A percentile compares a stretch with the other conserved stretches of the same genome.
phyloP scores from a whole-genome alignment of 2,888 invertebrate genomes.

The Tinea trinotella region DNA sequence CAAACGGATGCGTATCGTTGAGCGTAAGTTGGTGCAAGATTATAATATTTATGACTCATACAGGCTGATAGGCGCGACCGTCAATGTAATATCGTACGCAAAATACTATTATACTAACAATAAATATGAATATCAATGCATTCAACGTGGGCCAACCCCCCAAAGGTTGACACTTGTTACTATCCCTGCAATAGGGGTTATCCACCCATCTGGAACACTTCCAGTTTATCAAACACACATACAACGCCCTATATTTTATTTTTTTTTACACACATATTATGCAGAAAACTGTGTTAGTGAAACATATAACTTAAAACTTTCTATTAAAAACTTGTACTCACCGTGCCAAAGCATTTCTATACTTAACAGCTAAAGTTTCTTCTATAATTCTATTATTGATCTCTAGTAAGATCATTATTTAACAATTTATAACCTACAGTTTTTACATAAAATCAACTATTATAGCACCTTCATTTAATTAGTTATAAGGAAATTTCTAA shows the following conservation, averaged over 20 bases:
- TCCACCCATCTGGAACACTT: conserved; percentile 23
- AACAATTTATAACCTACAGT: conserved; percentile 69
- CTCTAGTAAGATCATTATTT: conserved; percentile 95
- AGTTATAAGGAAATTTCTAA: conserved; percentile 59
- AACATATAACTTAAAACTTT: conserved; percentile 60
- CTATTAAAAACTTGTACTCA: conserved; percentile 79
- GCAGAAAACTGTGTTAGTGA: neutral
- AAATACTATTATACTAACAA: neutral
- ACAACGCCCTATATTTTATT: conserved; percentile 1
- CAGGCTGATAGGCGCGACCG: conserved; percentile 48
- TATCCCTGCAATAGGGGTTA: conserved; percentile 56
- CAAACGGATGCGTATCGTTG: conserved; percentile 3
- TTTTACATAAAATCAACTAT: conserved; percentile 69
- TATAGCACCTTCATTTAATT: conserved; percentile 73
- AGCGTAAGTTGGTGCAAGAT: neutral
- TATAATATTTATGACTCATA: conserved; percentile 52
- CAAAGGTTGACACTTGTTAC: conserved; percentile 64
- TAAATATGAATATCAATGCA: conserved; percentile 21
- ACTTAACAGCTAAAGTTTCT: conserved; percentile 95
- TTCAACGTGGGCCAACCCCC: conserved; percentile 70
- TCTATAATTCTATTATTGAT: conserved; percentile 99
- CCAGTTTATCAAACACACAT: neutral
- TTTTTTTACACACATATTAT: neutral
- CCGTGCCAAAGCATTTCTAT: conserved; percentile 96
- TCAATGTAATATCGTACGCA: neutral